Evolutionary conservation across 1,140 invertebrate species (phyloP).

Genomic region (Zaprionus camerounensis): DNA sequence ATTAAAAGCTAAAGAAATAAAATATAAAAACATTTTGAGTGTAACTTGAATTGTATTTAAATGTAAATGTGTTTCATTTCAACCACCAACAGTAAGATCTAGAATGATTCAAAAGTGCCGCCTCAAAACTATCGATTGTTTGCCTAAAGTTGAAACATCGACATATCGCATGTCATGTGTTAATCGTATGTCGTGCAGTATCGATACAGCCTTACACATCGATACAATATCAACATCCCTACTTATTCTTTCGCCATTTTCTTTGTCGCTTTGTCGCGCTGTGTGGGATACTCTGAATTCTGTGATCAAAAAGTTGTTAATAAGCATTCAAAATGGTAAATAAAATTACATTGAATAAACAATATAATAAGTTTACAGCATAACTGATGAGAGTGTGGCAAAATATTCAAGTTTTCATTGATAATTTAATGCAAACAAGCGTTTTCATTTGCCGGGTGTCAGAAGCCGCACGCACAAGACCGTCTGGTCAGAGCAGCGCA

Average conservation of each 20-base stretch:
- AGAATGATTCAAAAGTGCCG: background rate
- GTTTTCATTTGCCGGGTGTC: conserved; percentile 76
- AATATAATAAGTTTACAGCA: conserved; percentile 53
- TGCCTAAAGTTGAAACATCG: background rate
- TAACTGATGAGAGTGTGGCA: conserved; percentile 4
- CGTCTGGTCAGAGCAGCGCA: conserved; percentile 21
- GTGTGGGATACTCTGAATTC: conserved; percentile 68
- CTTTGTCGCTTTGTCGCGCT: conserved; percentile 69
- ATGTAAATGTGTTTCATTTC: background rate
- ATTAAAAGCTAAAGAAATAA: conserved; percentile 26
- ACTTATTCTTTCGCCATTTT: conserved; percentile 68
- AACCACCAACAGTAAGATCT: background rate
- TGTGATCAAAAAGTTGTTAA: conserved; percentile 74
- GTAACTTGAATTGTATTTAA: background rate
- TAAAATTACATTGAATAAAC: conserved; percentile 16
- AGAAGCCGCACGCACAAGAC: conserved; percentile 41
- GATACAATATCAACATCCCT: conserved; percentile 11
- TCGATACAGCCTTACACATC: conserved; percentile 11
- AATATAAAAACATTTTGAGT: conserved; percentile 36
- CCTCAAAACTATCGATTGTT: background rate
- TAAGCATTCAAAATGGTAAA: conserved; percentile 76
- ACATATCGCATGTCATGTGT: conserved; percentile 1
- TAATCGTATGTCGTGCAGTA: background rate
- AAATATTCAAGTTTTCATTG: conserved; percentile 58
- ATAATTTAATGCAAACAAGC: conserved; percentile 50